Evolutionary conservation across 64 coral and sea anemone species (phyloP).

Genomic region (Actinia tenebrosa): DNA sequence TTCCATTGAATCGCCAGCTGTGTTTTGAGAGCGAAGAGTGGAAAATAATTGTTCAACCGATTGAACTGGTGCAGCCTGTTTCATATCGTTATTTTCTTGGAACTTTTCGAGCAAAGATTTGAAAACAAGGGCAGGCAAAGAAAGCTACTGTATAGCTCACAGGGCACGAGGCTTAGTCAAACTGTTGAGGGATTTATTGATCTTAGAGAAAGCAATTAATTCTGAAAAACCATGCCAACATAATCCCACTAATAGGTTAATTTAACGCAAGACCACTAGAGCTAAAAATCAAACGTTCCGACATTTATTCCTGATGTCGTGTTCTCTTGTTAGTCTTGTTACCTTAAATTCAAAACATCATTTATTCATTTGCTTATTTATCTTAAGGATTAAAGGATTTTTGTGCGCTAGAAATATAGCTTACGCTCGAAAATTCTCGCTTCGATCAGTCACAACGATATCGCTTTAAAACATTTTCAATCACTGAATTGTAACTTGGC

Average conservation of each 20-base stretch:
- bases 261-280: background rate
- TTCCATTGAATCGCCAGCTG: background rate
- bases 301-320: background rate
- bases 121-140: no score
- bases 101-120: no score
- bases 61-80: background rate
- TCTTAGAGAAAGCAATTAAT: background rate
- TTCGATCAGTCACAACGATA: no score
- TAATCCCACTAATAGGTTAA: background rate
- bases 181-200: background rate
- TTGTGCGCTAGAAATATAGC: no score
- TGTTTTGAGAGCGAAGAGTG: background rate
- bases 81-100: background rate
- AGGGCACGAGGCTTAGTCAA: no score
- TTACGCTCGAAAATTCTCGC: no score
- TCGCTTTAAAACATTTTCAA: no score
- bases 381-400: no score
- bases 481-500: no score
- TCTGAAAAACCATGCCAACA: background rate
- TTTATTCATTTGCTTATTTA: background rate
- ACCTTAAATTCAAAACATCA: background rate
- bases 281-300: background rate
- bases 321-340: background rate
- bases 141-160: no score
- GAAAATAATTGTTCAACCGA: background rate